phyloP scores from a whole-genome alignment of 2,113 vertebrate species.

The Pteronura brasiliensis region DNA sequence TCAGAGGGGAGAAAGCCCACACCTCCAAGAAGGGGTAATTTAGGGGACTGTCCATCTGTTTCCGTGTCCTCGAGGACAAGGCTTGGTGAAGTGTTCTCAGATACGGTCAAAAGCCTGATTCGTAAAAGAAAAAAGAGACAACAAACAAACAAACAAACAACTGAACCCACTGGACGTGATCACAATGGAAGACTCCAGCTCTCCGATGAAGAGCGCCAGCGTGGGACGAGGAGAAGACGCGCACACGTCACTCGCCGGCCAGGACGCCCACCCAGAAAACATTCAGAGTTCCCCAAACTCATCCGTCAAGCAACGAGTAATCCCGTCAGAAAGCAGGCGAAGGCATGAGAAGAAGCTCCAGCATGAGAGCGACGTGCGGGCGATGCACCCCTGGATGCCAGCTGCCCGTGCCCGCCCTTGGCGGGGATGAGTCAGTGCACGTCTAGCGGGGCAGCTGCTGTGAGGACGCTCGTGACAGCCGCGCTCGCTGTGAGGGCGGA shows the following conservation, averaged over 20 bases:
- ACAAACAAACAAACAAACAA: too few species aligned
- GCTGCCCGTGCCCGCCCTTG: fast-evolving
- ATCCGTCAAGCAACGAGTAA: fast-evolving
- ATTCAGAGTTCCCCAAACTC: not conserved
- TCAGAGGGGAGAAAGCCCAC: not conserved
- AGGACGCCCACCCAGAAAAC: fast-evolving
- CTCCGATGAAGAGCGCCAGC: not conserved
- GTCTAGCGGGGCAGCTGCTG: not conserved
- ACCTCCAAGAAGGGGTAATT: not conserved
- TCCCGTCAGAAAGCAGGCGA: fast-evolving
- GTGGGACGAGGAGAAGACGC: too few species aligned
- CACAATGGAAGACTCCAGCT: not conserved
- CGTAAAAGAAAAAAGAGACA: not conserved
- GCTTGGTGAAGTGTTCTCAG: not conserved
- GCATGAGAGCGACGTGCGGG: fast-evolving
- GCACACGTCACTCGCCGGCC: not conserved
- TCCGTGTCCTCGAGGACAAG: not conserved
- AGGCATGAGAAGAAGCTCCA: fast-evolving
- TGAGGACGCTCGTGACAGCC: fast-evolving
- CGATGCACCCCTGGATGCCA: fast-evolving
- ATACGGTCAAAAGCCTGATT: not conserved
- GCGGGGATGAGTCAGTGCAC: fast-evolving
- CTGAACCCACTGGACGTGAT: not conserved
- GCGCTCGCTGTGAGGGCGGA: fast-evolving
- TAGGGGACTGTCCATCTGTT: not conserved